These are phyloP conservation scores for Nemotelus nigrinus DNA, from an alignment of 2,888 invertebrate genomes.

Conservation along the genomic window DNA sequence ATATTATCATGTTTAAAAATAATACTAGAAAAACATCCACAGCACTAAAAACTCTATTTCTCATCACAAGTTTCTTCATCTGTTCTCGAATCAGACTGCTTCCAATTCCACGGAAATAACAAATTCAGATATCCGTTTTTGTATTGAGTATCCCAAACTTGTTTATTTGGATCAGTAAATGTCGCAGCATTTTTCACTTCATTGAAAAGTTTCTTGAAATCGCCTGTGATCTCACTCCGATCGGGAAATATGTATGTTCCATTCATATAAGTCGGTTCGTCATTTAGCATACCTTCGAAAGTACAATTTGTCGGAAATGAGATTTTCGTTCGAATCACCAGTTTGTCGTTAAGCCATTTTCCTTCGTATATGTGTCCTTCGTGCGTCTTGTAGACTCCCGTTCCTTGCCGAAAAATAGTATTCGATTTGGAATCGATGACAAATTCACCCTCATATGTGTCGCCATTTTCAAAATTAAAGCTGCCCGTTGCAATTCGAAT, in stretches of 20 bases:
- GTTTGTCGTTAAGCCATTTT: slow-evolving; percentile 41
- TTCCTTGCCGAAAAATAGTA: slow-evolving; percentile 40
- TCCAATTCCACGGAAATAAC: slow-evolving; percentile 30
- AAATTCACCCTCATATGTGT: slow-evolving; percentile 42
- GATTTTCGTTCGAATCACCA: slow-evolving; percentile 37
- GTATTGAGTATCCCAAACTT: slow-evolving; percentile 14
- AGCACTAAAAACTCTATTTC: neutral
- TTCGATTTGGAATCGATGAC: slow-evolving; percentile 9
- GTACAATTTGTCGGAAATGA: neutral
- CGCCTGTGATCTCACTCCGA: slow-evolving; percentile 21
- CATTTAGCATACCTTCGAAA: slow-evolving; percentile 10
- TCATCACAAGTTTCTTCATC: slow-evolving; percentile 17
- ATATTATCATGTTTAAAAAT: too few species aligned
- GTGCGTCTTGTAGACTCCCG: slow-evolving; percentile 25
- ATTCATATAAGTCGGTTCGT: neutral
- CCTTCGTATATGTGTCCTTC: slow-evolving; percentile 31
- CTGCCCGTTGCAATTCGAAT: slow-evolving; percentile 21
- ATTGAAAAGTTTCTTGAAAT: slow-evolving; percentile 40
- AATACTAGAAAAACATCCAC: too few species aligned
- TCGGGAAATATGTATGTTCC: slow-evolving; percentile 41
- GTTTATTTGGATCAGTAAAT: slow-evolving; percentile 44
- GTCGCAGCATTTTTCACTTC: neutral
- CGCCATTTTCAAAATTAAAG: slow-evolving; percentile 42
- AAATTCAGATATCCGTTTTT: neutral
- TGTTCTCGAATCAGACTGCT: neutral